These are phyloP conservation scores for Semnopithecus entellus DNA, from an alignment of 2,113 vertebrate species.

Conservation along the genomic window DNA sequence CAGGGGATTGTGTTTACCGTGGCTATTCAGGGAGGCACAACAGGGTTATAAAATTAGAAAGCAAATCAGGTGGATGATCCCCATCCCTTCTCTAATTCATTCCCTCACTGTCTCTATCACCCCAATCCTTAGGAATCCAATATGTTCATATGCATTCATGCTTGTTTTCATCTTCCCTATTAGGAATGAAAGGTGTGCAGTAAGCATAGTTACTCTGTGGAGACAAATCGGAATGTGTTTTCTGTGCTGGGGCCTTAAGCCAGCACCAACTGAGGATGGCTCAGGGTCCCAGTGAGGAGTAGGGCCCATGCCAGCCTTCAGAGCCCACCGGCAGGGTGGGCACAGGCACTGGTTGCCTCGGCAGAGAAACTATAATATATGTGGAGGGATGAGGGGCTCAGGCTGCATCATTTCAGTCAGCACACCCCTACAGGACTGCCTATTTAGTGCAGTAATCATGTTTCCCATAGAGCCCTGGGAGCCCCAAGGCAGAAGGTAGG, in stretches of 20 bases:
- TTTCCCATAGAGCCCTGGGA: neutral
- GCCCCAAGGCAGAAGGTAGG: neutral
- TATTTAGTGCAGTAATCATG: neutral
- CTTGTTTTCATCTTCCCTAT: neutral
- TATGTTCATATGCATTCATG: neutral
- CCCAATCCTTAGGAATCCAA: neutral
- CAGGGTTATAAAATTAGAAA: constrained; percentile 29
- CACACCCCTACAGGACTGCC: neutral
- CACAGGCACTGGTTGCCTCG: accelerated
- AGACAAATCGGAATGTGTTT: neutral
- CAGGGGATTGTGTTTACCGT: neutral
- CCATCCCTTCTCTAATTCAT: neutral
- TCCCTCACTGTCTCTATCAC: neutral
- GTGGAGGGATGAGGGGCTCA: neutral
- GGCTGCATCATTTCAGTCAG: neutral
- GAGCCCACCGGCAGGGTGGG: neutral
- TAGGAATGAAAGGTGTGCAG: neutral
- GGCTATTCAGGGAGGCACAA: neutral
- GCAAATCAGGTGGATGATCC: neutral
- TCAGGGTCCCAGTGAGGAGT: accelerated
- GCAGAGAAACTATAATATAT: neutral
- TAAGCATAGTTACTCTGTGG: neutral
- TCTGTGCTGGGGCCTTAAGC: neutral
- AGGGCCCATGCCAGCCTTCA: neutral
- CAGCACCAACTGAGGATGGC: neutral